Evolutionary conservation across 2,113 vertebrate genomes (phyloP).

Genomic region (Phocoena phocoena): DNA sequence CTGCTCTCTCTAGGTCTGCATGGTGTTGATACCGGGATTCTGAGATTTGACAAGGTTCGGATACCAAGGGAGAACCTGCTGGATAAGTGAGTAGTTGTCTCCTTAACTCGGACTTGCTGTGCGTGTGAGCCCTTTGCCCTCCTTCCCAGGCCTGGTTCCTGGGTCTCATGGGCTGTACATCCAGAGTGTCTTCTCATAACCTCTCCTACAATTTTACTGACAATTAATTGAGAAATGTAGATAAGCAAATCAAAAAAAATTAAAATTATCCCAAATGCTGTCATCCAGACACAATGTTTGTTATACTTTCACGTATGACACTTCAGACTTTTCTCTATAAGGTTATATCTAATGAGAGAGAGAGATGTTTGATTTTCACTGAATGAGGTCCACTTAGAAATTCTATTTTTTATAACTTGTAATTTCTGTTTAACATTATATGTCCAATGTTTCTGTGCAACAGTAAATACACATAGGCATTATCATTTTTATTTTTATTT

Average conservation of each 20-base stretch:
- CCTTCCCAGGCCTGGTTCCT: neutral
- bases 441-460: neutral
- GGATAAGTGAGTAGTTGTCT: conserved; percentile 76
- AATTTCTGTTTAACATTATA: neutral
- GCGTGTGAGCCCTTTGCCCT: neutral
- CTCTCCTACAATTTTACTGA: neutral
- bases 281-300: neutral
- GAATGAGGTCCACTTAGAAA: neutral
- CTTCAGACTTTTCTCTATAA: neutral
- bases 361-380: neutral
- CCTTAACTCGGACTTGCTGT: neutral
- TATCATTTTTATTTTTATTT: neutral
- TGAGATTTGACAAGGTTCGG: conserved; percentile 80
- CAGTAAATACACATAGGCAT: neutral
- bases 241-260: neutral
- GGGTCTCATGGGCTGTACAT: neutral
- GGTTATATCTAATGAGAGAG: neutral
- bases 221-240: neutral
- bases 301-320: neutral
- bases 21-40: conserved; percentile 83
- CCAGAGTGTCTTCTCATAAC: neutral
- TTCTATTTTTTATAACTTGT: neutral
- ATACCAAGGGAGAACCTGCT: conserved; percentile 83
- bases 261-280: neutral
- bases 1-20: conserved; percentile 74